These are phyloP conservation scores for Troglohyphantes excavatus DNA, from an alignment of 2,888 invertebrate genomes.

Conservation along the genomic window DNA sequence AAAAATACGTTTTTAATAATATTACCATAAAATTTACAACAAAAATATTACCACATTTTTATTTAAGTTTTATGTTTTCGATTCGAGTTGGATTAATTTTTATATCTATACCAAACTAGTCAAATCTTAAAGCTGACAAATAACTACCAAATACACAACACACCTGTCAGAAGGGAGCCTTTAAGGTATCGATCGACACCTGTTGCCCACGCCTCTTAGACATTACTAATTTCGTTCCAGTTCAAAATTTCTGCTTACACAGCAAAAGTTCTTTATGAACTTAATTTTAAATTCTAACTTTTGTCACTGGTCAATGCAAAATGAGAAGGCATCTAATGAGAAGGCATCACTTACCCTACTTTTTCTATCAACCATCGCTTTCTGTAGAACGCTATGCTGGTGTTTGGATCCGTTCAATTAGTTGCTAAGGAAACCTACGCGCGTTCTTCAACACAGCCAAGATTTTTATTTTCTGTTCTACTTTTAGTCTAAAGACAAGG, in stretches of 20 bases:
- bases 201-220: slow-evolving; percentile 6
- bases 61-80: too few relatives aligned
- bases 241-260: neutral
- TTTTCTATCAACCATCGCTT: slow-evolving; percentile 52
- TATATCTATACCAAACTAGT: too few relatives aligned
- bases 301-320: too few relatives aligned
- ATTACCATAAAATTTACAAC: too few relatives aligned
- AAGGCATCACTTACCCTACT: slow-evolving; percentile 42
- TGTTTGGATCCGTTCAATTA: slow-evolving; percentile 39
- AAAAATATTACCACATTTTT: too few relatives aligned
- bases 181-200: neutral
- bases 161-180: neutral
- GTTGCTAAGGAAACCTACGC: slow-evolving; percentile 55
- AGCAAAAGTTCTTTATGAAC: neutral
- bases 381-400: slow-evolving; percentile 2
- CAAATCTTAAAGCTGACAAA: too few relatives aligned
- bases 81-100: too few relatives aligned
- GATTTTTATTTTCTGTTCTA: slow-evolving; percentile 20
- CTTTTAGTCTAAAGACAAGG: slow-evolving; percentile 10
- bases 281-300: neutral
- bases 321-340: neutral
- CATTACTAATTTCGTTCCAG: neutral
- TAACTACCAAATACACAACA: neutral
- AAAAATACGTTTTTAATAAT: too few relatives aligned
- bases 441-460: slow-evolving; percentile 18